A percentile compares a stretch with the other conserved stretches of the same genome.
Conservation (phyloP, 2,113 vertebrate genomes). For the Tragelaphus scriptus region DNA sequence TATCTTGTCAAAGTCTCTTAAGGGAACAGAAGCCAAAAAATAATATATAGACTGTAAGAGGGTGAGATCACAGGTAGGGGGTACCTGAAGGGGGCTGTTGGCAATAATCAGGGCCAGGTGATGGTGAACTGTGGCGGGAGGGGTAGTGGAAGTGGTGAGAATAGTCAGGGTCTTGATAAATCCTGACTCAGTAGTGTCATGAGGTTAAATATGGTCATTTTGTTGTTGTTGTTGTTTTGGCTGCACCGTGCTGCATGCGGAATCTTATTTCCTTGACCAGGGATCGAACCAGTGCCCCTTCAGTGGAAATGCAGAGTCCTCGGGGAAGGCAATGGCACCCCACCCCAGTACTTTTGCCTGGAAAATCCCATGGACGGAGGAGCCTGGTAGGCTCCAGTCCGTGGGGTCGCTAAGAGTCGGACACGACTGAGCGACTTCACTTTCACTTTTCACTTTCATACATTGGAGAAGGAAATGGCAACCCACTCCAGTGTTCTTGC, state of each 20-base stretch:
- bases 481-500: too few relatives aligned
- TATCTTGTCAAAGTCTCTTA: not conserved
- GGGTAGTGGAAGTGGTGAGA: not conserved
- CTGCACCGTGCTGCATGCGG: not conserved
- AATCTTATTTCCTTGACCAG: not conserved
- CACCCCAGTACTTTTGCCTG: too few relatives aligned
- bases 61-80: not conserved
- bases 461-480: too few relatives aligned
- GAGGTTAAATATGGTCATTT: not conserved
- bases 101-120: fast-evolving
- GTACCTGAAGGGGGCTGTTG: too few relatives aligned
- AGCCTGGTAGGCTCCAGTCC: too few relatives aligned
- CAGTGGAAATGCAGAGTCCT: not conserved
- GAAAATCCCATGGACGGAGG: too few relatives aligned
- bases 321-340: too few relatives aligned
- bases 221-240: not conserved
- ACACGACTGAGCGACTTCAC: too few relatives aligned
- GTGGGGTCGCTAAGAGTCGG: too few relatives aligned
- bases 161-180: not conserved
- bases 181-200: not conserved
- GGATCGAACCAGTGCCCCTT: not conserved
- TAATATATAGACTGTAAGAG: not conserved
- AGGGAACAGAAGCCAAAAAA: not conserved
- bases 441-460: too few relatives aligned
- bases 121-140: not conserved